These are phyloP conservation scores for Diacarnus erythraeanus DNA, from an alignment of 37 sponge, comb jelly and placozoan genomes.

Conservation along the genomic window DNA sequence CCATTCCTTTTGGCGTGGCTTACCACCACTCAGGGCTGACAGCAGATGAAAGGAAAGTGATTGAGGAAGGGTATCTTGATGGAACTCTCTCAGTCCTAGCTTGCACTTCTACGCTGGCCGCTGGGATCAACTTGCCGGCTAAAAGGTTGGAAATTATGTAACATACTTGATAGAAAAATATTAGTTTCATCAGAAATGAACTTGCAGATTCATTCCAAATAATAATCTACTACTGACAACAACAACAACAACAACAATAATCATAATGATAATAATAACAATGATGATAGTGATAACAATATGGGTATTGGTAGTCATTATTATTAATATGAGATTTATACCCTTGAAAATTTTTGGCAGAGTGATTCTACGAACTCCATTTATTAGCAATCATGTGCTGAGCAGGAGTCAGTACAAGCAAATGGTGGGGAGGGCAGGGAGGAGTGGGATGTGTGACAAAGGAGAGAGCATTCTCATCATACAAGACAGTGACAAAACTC, in stretches of 20 bases:
- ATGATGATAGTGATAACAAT: too few species aligned
- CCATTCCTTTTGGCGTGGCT: conserved; percentile 84
- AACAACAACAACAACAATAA: too few species aligned
- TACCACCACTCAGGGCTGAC: conserved; percentile 97
- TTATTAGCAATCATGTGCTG: conserved; percentile 75
- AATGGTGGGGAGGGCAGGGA: conserved; percentile 97
- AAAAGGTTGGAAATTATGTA: too few species aligned
- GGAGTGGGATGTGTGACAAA: conserved; percentile 71
- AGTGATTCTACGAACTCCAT: conserved; percentile 88
- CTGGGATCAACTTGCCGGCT: conserved; percentile 97
- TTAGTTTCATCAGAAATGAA: too few species aligned
- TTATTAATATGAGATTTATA: too few species aligned
- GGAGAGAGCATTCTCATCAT: conserved; percentile 88
- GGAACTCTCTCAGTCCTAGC: conserved; percentile 77
- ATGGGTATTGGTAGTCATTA: too few species aligned
- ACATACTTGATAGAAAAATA: too few species aligned
- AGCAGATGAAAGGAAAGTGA: conserved; percentile 80
- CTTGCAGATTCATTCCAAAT: neutral
- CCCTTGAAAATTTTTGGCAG: too few species aligned
- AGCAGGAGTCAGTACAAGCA: conserved; percentile 87
- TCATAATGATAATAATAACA: too few species aligned
- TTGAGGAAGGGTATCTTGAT: conserved; percentile 81
- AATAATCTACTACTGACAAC: neutral
- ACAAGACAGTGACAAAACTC: conserved; percentile 35
- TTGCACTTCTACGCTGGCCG: conserved; percentile 95